A percentile compares a stretch with the other conserved stretches of the same genome.
Evolutionary conservation across 1,140 invertebrate genomes (phyloP).

Genomic region (Ceratoteleas bidentatus): DNA sequence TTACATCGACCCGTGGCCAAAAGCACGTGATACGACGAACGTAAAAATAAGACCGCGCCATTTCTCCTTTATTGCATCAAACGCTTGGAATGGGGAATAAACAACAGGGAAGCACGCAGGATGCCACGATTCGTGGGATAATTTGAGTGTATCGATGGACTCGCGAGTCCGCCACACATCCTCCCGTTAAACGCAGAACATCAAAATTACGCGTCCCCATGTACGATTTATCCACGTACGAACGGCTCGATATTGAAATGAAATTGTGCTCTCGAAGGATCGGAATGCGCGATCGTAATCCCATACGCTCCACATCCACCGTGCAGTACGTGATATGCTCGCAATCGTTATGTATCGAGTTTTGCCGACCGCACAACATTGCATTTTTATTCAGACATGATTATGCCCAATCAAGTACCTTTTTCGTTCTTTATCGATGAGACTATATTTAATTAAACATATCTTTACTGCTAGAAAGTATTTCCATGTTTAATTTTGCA

Average conservation of each 20-base stretch:
- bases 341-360: constrained; percentile 40
- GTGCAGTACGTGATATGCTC: constrained; percentile 51
- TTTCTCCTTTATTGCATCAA: constrained; percentile 39
- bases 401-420: constrained; percentile 27
- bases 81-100: constrained; percentile 33
- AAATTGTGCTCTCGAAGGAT: constrained; percentile 62
- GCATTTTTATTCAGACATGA: constrained; percentile 45
- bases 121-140: constrained; percentile 39
- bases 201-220: constrained; percentile 65
- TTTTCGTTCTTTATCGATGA: constrained; percentile 6
- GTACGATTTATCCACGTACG: constrained; percentile 17
- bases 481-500: no score
- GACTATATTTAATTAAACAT: neutral
- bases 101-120: constrained; percentile 33
- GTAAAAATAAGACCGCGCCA: constrained; percentile 17
- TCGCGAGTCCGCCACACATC: constrained; percentile 47
- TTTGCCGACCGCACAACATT: constrained; percentile 27
- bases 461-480: neutral
- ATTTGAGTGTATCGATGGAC: constrained; percentile 48
- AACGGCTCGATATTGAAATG: constrained; percentile 67
- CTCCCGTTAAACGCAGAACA: constrained; percentile 60
- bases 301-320: constrained; percentile 60
- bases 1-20: neutral
- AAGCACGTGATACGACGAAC: constrained; percentile 4
- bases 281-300: constrained; percentile 57